Evolutionary conservation across 2,113 vertebrate species (phyloP).

Genomic region (Nycticorax nycticorax): DNA sequence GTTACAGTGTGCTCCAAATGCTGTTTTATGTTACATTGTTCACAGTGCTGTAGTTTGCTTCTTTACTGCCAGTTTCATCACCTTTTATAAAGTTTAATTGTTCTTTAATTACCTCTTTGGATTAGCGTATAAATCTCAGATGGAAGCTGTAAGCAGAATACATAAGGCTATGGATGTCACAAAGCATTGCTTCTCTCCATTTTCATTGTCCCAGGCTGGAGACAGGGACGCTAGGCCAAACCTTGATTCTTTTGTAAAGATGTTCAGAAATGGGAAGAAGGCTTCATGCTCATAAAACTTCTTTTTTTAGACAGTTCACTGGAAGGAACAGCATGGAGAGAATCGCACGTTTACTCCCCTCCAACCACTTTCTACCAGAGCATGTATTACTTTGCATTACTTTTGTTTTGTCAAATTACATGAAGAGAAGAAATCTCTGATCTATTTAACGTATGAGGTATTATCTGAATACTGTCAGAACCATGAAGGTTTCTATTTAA

Average conservation of each 20-base stretch:
- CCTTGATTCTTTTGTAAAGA: neutral
- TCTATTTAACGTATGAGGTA: neutral
- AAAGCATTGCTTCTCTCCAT: neutral
- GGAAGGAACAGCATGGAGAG: neutral
- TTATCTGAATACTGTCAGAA: neutral
- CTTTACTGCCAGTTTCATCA: conserved; percentile 3
- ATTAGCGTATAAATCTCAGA: neutral
- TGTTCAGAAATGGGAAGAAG: neutral
- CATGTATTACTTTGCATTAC: neutral
- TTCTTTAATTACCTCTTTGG: conserved; percentile 31
- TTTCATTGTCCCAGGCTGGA: neutral
- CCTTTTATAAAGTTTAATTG: conserved; percentile 38
- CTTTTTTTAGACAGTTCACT: neutral
- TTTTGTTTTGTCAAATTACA: neutral
- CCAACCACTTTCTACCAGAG: neutral
- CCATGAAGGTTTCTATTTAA: neutral
- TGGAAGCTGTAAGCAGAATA: neutral
- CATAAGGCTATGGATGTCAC: neutral
- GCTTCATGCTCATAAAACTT: neutral
- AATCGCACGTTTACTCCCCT: neutral
- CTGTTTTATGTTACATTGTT: neutral
- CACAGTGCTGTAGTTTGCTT: neutral
- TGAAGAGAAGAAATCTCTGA: neutral
- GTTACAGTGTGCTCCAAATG: neutral
- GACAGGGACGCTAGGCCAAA: neutral